Evolutionary conservation across 2,113 vertebrate species (phyloP), one percentile per base, ranked within the genome.

Genomic region (Apeltes quadracus): DNA sequence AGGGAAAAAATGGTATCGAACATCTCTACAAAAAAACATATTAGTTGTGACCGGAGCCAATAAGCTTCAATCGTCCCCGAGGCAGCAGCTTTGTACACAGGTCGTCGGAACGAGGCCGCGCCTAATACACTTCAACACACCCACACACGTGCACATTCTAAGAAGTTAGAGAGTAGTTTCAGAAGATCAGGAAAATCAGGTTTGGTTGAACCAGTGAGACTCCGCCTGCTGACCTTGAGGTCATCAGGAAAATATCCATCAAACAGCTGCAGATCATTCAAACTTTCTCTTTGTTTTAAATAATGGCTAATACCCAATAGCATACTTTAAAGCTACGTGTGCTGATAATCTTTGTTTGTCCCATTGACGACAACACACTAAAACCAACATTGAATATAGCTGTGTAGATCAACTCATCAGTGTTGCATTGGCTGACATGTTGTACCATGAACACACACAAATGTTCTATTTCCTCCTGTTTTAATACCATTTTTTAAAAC

Each of bases 111-210:
- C 46, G 43, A 22, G 20, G 44, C 25, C 22, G 41, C 11, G 2
- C 23, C n/a, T 51, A 27, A 15, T 29, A 14, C 56, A 75, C 61
- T 38, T 32, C 23, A 4, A 80, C 56, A 78, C 41, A 65, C 65
- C 25, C 7, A 74, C 58, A 68, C 1, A n/a, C n/a, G n/a, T n/a
- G n/a, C 56, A 64, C 23, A 16, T 41, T 54, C 29, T 29, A 3
- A 3, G 29, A 20, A 34, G 48, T n/a, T n/a, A 62, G 36, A 46
- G 36, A 43, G 20, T 41, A 39, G 38, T 81, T 74, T 56, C 20
- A 6, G 9, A 70, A 73, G 56, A 81, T 75, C 82, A 53, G 67
- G 82, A 74, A 78, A 82, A 61, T 72, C 83, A 51, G 72, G 75
- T 41, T 72, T 18, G 46, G 63, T 54, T 51, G 61, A 61, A 75